Conservation (phyloP, 2,888 invertebrate species). For the Noctua pronuba region DNA sequence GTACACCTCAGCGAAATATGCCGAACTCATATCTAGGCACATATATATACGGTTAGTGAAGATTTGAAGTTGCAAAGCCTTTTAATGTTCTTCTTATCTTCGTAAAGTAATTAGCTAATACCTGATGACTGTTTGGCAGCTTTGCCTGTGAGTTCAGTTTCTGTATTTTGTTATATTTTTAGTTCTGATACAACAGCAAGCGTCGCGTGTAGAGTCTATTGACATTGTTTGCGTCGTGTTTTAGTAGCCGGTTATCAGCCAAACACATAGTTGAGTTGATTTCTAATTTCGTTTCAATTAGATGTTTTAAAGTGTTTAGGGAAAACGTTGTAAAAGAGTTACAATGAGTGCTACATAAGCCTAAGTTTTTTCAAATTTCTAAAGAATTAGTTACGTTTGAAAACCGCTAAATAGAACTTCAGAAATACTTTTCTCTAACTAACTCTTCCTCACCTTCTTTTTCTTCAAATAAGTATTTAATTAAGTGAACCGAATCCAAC, state of each 20-base stretch:
- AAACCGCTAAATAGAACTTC: background rate
- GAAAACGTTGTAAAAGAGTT: constrained; percentile 16
- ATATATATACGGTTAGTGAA: background rate
- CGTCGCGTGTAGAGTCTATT: constrained; percentile 31
- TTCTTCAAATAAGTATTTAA: background rate
- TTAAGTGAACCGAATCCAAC: background rate
- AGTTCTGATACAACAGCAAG: constrained; percentile 20
- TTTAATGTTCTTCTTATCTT: background rate
- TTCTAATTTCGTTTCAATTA: constrained; percentile 11
- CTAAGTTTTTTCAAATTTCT: background rate
- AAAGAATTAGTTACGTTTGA: background rate
- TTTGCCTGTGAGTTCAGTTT: constrained; percentile 20
- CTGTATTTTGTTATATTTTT: constrained; percentile 32
- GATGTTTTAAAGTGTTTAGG: background rate
- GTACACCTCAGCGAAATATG: background rate
- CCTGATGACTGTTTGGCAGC: constrained; percentile 41
- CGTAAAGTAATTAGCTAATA: constrained; percentile 11
- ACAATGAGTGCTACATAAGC: background rate
- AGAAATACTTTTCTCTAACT: background rate
- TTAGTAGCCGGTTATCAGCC: constrained; percentile 34
- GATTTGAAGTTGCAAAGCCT: background rate
- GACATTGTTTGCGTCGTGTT: constrained; percentile 32
- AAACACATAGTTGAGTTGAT: constrained; percentile 18
- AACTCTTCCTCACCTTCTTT: background rate
- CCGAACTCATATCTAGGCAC: background rate